These are phyloP conservation scores for Ichneumoninae sp. DNA, from an alignment of 2,888 invertebrate genomes.

Conservation along the genomic window DNA sequence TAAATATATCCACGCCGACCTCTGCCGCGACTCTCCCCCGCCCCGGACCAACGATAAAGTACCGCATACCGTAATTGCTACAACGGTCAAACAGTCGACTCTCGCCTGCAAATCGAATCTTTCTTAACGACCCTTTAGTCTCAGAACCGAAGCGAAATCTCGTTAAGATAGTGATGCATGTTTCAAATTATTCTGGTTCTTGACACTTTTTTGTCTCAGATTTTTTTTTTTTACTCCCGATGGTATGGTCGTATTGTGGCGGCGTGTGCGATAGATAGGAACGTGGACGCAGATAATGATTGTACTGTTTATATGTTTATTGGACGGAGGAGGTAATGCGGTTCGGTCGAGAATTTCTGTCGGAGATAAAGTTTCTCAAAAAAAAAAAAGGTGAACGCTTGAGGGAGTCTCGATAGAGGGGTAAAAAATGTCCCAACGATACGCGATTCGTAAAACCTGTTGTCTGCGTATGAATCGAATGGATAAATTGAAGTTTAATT, in stretches of 20 bases:
- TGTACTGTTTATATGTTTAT: not conserved
- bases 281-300: not conserved
- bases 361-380: not conserved
- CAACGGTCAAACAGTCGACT: constrained; percentile 34
- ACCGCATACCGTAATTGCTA: constrained; percentile 17
- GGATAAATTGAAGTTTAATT: not conserved
- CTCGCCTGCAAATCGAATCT: constrained; percentile 58
- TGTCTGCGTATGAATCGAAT: not conserved
- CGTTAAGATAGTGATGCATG: constrained; percentile 60
- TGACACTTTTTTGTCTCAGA: not conserved
- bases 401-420: too few relatives aligned
- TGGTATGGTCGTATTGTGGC: not conserved
- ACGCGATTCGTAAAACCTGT: not conserved
- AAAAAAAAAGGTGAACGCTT: not conserved
- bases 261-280: not conserved
- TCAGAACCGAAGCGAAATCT: constrained; percentile 47
- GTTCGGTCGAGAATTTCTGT: not conserved
- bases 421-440: too few relatives aligned
- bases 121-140: constrained; percentile 60
- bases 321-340: not conserved
- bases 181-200: constrained; percentile 62
- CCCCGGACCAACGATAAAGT: constrained; percentile 25
- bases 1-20: constrained; percentile 53
- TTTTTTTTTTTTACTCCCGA: not conserved
- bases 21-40: constrained; percentile 8